phyloP scores from a whole-genome alignment of 2,113 vertebrate species.

The Oncorhynchus mykiss region DNA sequence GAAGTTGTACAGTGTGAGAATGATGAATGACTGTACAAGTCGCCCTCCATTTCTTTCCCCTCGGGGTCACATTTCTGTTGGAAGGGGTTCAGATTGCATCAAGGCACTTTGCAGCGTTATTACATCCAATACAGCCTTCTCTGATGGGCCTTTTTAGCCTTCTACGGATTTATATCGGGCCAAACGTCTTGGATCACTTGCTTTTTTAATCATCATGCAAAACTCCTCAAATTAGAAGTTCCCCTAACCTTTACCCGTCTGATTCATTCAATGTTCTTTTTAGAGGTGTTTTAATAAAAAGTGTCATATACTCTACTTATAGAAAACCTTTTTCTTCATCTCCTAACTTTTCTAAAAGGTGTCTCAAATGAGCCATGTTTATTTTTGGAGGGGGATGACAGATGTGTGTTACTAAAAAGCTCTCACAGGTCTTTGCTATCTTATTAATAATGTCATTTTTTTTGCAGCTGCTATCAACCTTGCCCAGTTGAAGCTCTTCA shows the following conservation, averaged over 20 bases:
- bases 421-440: background rate
- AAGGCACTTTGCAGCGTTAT: background rate
- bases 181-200: background rate
- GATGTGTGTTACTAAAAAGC: background rate
- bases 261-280: too few relatives aligned
- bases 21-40: background rate
- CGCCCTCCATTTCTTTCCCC: background rate
- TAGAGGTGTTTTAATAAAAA: background rate
- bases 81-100: background rate
- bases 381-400: background rate
- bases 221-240: too few relatives aligned
- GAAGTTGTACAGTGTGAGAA: background rate
- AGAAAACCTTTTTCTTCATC: background rate
- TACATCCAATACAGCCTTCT: background rate
- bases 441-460: conserved; percentile 18
- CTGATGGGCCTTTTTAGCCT: background rate
- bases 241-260: too few relatives aligned
- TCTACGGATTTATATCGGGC: background rate
- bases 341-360: background rate
- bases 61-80: background rate
- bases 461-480: conserved; percentile 82
- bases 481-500: conserved; percentile 87
- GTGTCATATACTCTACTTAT: background rate
- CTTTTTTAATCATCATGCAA: too few relatives aligned
- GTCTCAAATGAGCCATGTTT: background rate